Conservation (phyloP, 2,888 invertebrate genomes). For the Azorinus chamasolen region DNA sequence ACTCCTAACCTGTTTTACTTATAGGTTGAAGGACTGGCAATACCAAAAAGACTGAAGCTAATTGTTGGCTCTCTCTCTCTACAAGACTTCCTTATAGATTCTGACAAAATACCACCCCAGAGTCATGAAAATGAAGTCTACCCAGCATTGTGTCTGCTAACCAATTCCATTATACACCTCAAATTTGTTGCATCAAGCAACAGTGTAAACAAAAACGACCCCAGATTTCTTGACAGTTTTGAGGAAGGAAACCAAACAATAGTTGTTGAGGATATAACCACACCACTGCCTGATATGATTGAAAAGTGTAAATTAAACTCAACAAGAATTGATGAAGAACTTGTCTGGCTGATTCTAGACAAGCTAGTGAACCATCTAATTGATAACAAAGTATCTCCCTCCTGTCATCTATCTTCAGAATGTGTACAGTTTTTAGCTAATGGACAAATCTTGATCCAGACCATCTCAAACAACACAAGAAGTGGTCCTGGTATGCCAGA, state of each 20-base stretch:
- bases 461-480: not conserved
- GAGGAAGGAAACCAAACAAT: conserved; percentile 51
- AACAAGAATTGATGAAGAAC: conserved; percentile 44
- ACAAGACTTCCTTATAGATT: conserved; percentile 72
- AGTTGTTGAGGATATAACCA: conserved; percentile 56
- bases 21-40: conserved; percentile 55
- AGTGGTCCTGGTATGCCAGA: conserved; percentile 21
- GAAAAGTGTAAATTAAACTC: conserved; percentile 36
- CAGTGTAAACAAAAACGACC: conserved; percentile 35
- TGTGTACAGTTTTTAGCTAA: conserved; percentile 44
- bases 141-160: conserved; percentile 69
- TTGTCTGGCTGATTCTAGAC: conserved; percentile 62
- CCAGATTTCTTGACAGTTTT: conserved; percentile 60
- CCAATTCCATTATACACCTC: conserved; percentile 55
- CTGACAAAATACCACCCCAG: conserved; percentile 48
- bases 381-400: conserved; percentile 18
- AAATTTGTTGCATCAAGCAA: conserved; percentile 43
- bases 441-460: conserved; percentile 50
- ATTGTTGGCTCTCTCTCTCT: conserved; percentile 57
- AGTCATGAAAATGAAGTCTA: conserved; percentile 56
- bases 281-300: conserved; percentile 62
- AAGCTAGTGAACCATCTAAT: conserved; percentile 41
- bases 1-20: not conserved
- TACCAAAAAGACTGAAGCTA: conserved; percentile 60
- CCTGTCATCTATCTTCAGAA: conserved; percentile 43